Conservation (phyloP, 1,140 invertebrate genomes). For the Zaprionus camerounensis region DNA sequence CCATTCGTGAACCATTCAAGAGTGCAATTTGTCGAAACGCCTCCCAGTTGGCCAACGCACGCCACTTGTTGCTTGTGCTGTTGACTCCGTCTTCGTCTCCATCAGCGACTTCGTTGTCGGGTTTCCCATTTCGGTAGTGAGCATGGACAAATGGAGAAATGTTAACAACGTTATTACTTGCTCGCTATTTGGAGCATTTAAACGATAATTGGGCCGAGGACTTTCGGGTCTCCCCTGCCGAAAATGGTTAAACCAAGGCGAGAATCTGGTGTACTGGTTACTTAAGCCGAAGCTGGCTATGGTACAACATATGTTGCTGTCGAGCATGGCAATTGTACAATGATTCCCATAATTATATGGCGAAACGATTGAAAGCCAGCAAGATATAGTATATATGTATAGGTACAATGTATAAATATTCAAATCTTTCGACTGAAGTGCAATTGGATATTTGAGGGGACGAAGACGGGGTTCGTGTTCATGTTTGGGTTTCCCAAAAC, state of each 20-base stretch:
- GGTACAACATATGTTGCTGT: constrained; percentile 4
- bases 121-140: constrained; percentile 25
- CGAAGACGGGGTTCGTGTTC: neutral
- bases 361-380: constrained; percentile 19
- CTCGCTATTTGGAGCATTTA: constrained; percentile 12
- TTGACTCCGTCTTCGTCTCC: constrained; percentile 2
- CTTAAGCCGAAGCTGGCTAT: neutral
- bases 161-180: constrained; percentile 36
- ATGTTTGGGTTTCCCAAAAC: constrained; percentile 45
- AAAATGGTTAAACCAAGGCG: constrained; percentile 7
- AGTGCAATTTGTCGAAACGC: constrained; percentile 46
- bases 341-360: constrained; percentile 18
- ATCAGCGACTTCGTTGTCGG: neutral
- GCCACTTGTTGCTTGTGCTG: constrained; percentile 22
- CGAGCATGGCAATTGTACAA: constrained; percentile 23
- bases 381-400: constrained; percentile 1
- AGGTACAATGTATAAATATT: constrained; percentile 30
- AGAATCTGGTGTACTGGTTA: constrained; percentile 15
- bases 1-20: constrained; percentile 6
- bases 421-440: constrained; percentile 14
- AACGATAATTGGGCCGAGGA: constrained; percentile 24
- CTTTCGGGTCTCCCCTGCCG: neutral
- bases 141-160: constrained; percentile 26
- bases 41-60: constrained; percentile 45
- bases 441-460: constrained; percentile 14